Evolutionary conservation across 1,140 invertebrate genomes (phyloP).

Genomic region (Cecropterus lyciades): DNA sequence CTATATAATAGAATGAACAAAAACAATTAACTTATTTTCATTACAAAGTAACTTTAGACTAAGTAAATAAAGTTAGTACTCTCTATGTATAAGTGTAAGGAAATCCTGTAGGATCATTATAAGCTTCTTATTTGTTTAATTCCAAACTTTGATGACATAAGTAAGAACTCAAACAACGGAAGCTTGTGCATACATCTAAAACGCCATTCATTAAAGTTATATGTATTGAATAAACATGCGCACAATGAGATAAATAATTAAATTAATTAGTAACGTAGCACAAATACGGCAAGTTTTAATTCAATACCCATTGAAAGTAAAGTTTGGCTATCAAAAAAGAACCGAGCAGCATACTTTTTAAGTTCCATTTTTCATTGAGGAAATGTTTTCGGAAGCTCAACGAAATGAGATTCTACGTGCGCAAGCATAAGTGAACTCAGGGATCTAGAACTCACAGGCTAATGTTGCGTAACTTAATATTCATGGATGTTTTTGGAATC

Average conservation of each 20-base stretch:
- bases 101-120: background rate
- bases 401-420: constrained; percentile 63
- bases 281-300: constrained; percentile 81
- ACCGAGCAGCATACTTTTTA: constrained; percentile 57
- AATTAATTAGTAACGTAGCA: constrained; percentile 80
- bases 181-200: constrained; percentile 27
- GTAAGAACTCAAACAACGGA: constrained; percentile 27
- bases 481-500: constrained; percentile 75
- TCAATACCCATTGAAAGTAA: constrained; percentile 74
- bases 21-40: too few species aligned
- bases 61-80: too few species aligned
- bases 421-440: constrained; percentile 54
- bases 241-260: constrained; percentile 79
- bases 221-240: constrained; percentile 72
- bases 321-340: constrained; percentile 59
- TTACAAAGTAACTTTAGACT: too few species aligned
- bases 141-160: constrained; percentile 16
- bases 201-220: constrained; percentile 47
- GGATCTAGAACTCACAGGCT: constrained; percentile 45
- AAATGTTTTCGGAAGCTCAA: constrained; percentile 73
- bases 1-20: too few species aligned
- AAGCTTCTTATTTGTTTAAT: constrained; percentile 25
- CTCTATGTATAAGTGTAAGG: too few species aligned
- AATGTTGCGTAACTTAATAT: constrained; percentile 51
- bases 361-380: constrained; percentile 67